Evolutionary conservation across 2,888 invertebrate genomes (phyloP), one percentile per base, ranked within the genome.

Genomic region (Torymus auratus): DNA sequence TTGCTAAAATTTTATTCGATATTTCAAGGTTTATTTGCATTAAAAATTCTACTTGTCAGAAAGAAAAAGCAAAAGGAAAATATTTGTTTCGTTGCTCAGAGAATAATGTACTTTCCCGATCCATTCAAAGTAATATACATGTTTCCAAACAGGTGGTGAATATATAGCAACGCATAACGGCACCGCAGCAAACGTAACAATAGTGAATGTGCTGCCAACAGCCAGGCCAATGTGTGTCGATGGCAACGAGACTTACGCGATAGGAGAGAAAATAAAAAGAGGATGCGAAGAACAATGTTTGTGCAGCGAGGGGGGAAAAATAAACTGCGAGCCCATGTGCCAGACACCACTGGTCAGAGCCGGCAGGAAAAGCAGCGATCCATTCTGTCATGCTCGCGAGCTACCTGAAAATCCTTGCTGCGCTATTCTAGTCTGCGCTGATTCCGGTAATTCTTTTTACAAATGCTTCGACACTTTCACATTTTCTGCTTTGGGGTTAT

Each of bases 261-360:
- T 94, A 71, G 96, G 96, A 1, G 95, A 96, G 84, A 94, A 92
- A 84, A 92, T 96, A 84, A 93, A 94, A 80, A 93, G 94, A 58
- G 95, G 94, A 62, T 97, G 97, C 87, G 95, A 96, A 77, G 95
- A 96, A 83, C 92, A 93, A 1, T 97, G 97, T 87, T 94, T 94
- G 28, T 97, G 97, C 87, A 91, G 92, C 28, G 86, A 90, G 0
- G 93, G 93, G 14, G 96, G 96, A 0, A 91, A 92, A 83, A 94
- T 95, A 90, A 93, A 95, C 83, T 97, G 97, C 87, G 91, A 93
- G n/a, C 94, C 94, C 0, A 89, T 92, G 15, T 97, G 97, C 89
- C 91, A 92, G 78, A 93, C 93, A 17, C 95, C 95, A 0, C 94
- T 93, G 84, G 93, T 96, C 84, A 93, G 94, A 71, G 93, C 94